phyloP scores from a whole-genome alignment of 2,797 vertebrate genomes.

The Dicrostonyx torquatus region DNA sequence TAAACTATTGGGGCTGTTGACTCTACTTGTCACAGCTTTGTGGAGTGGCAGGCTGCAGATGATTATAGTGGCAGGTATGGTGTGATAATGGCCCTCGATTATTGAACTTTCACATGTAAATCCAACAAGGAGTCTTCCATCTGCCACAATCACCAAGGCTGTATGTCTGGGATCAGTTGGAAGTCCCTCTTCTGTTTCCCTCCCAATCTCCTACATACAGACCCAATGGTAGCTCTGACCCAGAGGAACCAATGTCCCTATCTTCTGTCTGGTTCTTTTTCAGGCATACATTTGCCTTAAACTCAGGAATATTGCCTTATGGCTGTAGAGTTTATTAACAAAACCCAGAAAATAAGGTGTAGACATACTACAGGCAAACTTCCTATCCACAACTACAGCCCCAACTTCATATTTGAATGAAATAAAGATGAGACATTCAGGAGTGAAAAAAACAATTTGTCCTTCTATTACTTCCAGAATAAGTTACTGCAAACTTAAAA shows the following conservation, averaged over 20 bases:
- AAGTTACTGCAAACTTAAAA: neutral
- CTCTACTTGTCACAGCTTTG: neutral
- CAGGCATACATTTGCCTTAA: neutral
- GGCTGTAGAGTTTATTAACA: neutral
- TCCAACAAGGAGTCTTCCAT: neutral
- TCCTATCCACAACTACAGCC: too few species aligned
- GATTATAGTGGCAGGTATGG: fast-evolving
- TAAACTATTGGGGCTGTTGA: too few species aligned
- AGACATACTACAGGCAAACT: neutral
- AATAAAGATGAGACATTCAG: neutral
- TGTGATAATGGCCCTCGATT: neutral
- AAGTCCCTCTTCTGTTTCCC: neutral
- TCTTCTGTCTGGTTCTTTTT: neutral
- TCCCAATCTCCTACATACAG: neutral
- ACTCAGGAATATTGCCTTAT: neutral
- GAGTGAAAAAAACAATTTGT: neutral
- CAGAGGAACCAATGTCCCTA: neutral
- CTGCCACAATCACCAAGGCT: neutral
- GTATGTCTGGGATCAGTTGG: neutral
- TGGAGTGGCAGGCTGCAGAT: fast-evolving
- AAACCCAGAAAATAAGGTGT: neutral
- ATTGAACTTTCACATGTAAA: neutral
- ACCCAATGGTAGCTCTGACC: neutral
- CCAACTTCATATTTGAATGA: neutral
- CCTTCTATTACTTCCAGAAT: neutral